These are phyloP conservation scores for Enteromius viviparus DNA, from an alignment of 2,797 vertebrate genomes.

Conservation along the genomic window DNA sequence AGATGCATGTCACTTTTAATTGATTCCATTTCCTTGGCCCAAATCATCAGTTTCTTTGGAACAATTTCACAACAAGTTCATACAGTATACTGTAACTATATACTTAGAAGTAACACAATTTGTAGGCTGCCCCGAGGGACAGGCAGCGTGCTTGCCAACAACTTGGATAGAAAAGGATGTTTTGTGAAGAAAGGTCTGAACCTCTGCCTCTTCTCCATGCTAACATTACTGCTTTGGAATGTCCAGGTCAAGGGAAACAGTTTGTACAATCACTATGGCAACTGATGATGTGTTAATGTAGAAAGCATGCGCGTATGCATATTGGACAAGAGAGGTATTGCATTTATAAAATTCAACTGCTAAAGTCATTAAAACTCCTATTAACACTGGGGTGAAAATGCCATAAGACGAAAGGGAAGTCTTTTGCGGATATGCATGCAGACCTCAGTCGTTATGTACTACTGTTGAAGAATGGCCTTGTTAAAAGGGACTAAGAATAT, in stretches of 20 bases:
- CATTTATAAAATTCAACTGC: slow-evolving; percentile 24
- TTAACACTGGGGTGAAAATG: background rate
- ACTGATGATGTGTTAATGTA: slow-evolving; percentile 46
- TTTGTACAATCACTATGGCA: slow-evolving; percentile 45
- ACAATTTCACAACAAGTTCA: slow-evolving; percentile 13
- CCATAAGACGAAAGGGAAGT: background rate
- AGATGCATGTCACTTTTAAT: slow-evolving; percentile 13
- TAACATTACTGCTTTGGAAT: slow-evolving; percentile 33
- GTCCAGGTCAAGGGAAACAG: slow-evolving; percentile 36
- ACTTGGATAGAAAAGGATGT: slow-evolving; percentile 17
- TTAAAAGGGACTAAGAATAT: slow-evolving; percentile 9
- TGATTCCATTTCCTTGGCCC: background rate
- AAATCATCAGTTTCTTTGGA: slow-evolving; percentile 2
- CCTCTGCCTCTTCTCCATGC: background rate
- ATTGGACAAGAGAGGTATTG: background rate
- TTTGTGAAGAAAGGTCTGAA: slow-evolving; percentile 21
- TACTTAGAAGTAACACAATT: slow-evolving; percentile 21
- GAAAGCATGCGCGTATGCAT: slow-evolving; percentile 11
- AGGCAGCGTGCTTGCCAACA: slow-evolving; percentile 5
- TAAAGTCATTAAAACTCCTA: slow-evolving; percentile 37
- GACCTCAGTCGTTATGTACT: slow-evolving; percentile 11
- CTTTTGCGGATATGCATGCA: background rate
- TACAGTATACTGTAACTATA: slow-evolving; percentile 32
- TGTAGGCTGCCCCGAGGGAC: background rate
- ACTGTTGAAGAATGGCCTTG: background rate